Conservation (phyloP, 2,888 invertebrate genomes). For the Matsumyia berberina region DNA sequence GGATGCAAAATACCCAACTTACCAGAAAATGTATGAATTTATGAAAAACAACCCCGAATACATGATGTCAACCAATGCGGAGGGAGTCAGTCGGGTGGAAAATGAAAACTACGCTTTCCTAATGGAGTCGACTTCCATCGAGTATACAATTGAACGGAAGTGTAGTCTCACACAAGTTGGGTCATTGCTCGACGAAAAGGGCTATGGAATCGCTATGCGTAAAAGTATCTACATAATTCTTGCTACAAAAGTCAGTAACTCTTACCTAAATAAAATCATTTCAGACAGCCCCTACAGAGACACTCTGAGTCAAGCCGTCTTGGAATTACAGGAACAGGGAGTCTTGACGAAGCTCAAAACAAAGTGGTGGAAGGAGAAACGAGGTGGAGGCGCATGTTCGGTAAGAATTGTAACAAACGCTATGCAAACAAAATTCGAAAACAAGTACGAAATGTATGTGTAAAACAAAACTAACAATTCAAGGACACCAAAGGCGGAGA, state of each 20-base stretch:
- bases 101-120: constrained; percentile 89
- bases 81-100: constrained; percentile 86
- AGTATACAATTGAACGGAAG: constrained; percentile 88
- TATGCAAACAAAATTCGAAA: neutral
- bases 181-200: constrained; percentile 88
- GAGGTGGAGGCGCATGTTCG: constrained; percentile 90
- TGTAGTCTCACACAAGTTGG: constrained; percentile 88
- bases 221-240: constrained; percentile 85
- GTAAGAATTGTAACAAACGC: constrained; percentile 84
- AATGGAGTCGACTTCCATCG: constrained; percentile 92
- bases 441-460: constrained; percentile 14
- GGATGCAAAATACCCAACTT: constrained; percentile 91
- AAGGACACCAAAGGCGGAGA: constrained; percentile 81
- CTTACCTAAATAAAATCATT: constrained; percentile 5
- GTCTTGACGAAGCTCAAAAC: constrained; percentile 90
- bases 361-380: constrained; percentile 95
- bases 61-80: constrained; percentile 85
- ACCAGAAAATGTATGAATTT: constrained; percentile 92
- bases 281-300: constrained; percentile 87
- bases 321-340: constrained; percentile 94
- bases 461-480: constrained; percentile 25
- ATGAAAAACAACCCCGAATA: constrained; percentile 89
- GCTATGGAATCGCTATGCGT: constrained; percentile 90
- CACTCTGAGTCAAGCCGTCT: constrained; percentile 91
- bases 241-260: neutral